Conservation (phyloP, 2,888 invertebrate genomes). For the Ormia ochracea region DNA sequence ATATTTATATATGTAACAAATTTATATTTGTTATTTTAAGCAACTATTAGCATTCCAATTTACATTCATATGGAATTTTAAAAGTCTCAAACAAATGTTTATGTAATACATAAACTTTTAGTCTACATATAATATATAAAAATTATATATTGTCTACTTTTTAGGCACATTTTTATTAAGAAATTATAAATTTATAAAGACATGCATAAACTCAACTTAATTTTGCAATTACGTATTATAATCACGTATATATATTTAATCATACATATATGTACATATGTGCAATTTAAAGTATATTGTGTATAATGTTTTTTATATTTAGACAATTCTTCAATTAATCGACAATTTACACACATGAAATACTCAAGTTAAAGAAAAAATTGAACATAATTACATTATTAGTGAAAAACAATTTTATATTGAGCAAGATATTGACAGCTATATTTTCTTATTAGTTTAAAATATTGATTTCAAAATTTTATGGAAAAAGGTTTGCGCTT, state of each 20-base stretch:
- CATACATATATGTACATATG: too few relatives aligned
- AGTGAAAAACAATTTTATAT: too few relatives aligned
- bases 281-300: constrained; percentile 61
- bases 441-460: too few relatives aligned
- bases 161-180: constrained; percentile 30
- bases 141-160: constrained; percentile 23
- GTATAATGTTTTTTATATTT: constrained; percentile 55
- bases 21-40: constrained; percentile 61
- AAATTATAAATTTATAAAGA: constrained; percentile 33
- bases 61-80: not conserved
- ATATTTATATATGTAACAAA: not conserved
- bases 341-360: too few relatives aligned
- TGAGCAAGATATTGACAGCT: too few relatives aligned
- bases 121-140: constrained; percentile 42
- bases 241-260: constrained; percentile 33
- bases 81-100: constrained; percentile 55
- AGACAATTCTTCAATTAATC: constrained; percentile 51
- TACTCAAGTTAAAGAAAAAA: too few relatives aligned
- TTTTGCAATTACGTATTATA: constrained; percentile 61
- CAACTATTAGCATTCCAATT: constrained; percentile 58
- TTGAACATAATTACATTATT: too few relatives aligned
- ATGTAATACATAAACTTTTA: constrained; percentile 44
- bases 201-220: constrained; percentile 48
- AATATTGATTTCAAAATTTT: not conserved
- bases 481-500: not conserved